A percentile compares a stretch with the other conserved stretches of the same genome.
phyloP scores from a whole-genome alignment of 2,797 vertebrate species.

The Mergus octosetaceus region DNA sequence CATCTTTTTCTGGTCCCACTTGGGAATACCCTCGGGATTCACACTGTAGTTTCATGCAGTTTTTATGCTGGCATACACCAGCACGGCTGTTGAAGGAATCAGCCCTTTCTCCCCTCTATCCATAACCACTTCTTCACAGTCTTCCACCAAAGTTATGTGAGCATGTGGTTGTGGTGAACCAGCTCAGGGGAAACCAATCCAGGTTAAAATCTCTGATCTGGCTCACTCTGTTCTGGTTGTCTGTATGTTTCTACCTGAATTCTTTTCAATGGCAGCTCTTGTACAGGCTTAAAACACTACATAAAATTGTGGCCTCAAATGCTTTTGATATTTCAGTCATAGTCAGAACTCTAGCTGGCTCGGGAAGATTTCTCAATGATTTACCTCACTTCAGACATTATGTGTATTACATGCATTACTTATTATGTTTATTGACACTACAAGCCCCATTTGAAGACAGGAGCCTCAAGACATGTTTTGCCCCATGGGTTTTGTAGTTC shows the following conservation, averaged over 20 bases:
- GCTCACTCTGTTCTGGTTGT: neutral
- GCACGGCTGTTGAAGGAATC: neutral
- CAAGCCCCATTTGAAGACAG: neutral
- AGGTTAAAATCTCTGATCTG: neutral
- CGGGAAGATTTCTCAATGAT: neutral
- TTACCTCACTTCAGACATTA: neutral
- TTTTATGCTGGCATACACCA: neutral
- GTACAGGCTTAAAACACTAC: neutral
- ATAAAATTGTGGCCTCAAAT: neutral
- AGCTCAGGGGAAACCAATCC: neutral
- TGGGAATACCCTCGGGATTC: neutral
- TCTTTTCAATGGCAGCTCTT: neutral
- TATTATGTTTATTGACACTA: neutral
- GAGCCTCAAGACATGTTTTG: neutral
- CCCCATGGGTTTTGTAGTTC: neutral
- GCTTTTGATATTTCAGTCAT: neutral
- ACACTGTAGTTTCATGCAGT: neutral
- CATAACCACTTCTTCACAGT: neutral
- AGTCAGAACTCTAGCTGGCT: neutral
- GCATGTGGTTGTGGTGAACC: neutral
- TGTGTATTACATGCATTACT: neutral
- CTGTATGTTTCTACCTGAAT: neutral
- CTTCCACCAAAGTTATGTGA: rapidly evolving
- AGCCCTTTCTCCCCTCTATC: neutral
- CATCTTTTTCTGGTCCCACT: neutral